Percentiles rank a stretch among this genome's conserved stretches.
These are phyloP conservation scores for Periophthalmodon schlosseri DNA, from an alignment of 2,113 vertebrate genomes.

Conservation along the genomic window DNA sequence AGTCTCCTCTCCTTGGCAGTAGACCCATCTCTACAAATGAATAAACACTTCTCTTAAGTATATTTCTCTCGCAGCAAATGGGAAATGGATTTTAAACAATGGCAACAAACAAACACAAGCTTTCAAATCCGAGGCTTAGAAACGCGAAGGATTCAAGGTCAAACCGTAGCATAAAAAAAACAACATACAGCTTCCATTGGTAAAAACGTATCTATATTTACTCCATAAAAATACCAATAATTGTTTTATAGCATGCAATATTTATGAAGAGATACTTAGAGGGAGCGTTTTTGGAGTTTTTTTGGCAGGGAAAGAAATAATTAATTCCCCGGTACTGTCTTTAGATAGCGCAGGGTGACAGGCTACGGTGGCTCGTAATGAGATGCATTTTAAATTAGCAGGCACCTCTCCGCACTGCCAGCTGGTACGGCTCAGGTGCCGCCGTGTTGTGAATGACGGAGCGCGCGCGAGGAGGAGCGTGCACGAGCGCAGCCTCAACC, in stretches of 20 bases:
- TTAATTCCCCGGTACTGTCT: constrained; percentile 59
- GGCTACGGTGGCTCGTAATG: constrained; percentile 72
- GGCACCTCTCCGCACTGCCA: constrained; percentile 74
- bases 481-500: constrained; percentile 30
- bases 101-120: constrained; percentile 76
- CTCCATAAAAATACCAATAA: constrained; percentile 20
- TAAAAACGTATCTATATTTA: constrained; percentile 56
- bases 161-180: constrained; percentile 48
- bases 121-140: constrained; percentile 76
- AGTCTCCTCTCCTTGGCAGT: constrained; percentile 99
- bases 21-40: constrained; percentile 99
- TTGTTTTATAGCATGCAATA: constrained; percentile 28
- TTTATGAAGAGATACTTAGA: constrained; percentile 47
- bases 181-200: constrained; percentile 49
- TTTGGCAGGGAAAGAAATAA: constrained; percentile 47
- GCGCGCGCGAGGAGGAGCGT: constrained; percentile 30
- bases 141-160: constrained; percentile 72
- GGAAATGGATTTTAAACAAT: constrained; percentile 82
- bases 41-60: constrained; percentile 99
- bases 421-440: constrained; percentile 77
- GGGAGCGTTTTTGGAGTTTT: constrained; percentile 14
- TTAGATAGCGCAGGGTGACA: constrained; percentile 62
- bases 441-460: constrained; percentile 64
- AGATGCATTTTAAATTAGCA: constrained; percentile 77
- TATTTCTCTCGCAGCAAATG: constrained; percentile 93